A percentile compares a stretch with the other conserved stretches of the same genome.
These are phyloP conservation scores for Trachops cirrhosus DNA, from an alignment of 2,797 vertebrate species.

Conservation along the genomic window DNA sequence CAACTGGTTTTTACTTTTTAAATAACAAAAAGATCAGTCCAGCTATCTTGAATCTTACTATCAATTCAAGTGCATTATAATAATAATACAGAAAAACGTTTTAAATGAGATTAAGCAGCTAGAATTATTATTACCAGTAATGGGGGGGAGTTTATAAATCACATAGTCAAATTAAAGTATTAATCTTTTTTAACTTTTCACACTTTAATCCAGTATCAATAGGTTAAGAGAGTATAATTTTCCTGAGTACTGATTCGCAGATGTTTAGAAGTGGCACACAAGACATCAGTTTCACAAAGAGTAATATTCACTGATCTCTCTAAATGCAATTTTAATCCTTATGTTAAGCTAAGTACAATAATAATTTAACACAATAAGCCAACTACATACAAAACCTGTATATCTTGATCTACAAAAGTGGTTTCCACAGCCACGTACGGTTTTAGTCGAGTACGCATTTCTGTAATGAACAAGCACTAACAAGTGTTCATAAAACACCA, in stretches of 20 bases:
- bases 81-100: neutral
- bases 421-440: neutral
- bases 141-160: neutral
- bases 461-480: conserved; percentile 37
- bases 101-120: conserved; percentile 29
- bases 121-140: conserved; percentile 23
- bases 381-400: conserved; percentile 49
- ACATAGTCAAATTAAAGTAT: neutral
- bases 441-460: conserved; percentile 35
- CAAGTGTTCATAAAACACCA: conserved; percentile 13
- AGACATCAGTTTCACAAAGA: conserved; percentile 48
- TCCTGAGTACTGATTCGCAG: conserved; percentile 36
- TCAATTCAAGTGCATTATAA: neutral
- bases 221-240: conserved; percentile 51
- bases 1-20: neutral
- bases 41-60: conserved; percentile 11
- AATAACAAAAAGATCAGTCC: neutral
- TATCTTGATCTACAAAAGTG: conserved; percentile 24
- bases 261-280: conserved; percentile 3
- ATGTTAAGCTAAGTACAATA: conserved; percentile 35
- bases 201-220: conserved; percentile 46
- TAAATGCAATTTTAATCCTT: conserved; percentile 58
- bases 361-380: conserved; percentile 55
- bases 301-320: conserved; percentile 46
- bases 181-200: conserved; percentile 39